A percentile compares a stretch with the other conserved stretches of the same genome.
These are phyloP conservation scores for Lucilia sericata DNA, from an alignment of 1,140 invertebrate genomes.

Conservation along the genomic window DNA sequence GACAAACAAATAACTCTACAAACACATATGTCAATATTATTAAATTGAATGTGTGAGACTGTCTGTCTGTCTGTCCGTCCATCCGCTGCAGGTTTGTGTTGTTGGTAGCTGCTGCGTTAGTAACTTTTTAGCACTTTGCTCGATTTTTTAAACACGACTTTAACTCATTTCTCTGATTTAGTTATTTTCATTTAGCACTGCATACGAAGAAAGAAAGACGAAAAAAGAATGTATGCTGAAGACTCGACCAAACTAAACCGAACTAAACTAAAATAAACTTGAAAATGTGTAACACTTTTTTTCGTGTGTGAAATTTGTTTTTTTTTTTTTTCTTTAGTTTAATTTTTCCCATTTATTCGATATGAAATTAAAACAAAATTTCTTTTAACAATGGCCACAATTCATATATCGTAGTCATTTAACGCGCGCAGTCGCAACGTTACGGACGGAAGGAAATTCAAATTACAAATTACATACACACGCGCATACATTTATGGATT, in stretches of 20 bases:
- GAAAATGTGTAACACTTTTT: conserved; percentile 42
- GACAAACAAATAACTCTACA: neutral
- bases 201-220: neutral
- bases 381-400: conserved; percentile 38
- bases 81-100: neutral
- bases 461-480: conserved; percentile 44
- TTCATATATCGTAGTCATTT: conserved; percentile 30
- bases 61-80: neutral
- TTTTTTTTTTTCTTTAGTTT: conserved; percentile 24
- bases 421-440: conserved; percentile 23
- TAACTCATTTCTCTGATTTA: conserved; percentile 16
- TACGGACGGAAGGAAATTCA: conserved; percentile 57
- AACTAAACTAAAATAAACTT: conserved; percentile 37
- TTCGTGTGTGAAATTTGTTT: conserved; percentile 20
- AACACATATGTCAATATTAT: neutral
- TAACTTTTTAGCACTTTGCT: conserved; percentile 49
- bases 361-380: conserved; percentile 35
- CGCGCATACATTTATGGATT: conserved; percentile 55
- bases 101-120: neutral
- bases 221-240: neutral
- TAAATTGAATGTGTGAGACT: neutral
- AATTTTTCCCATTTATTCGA: conserved; percentile 15
- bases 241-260: conserved; percentile 24
- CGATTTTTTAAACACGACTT: conserved; percentile 47
- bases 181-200: conserved; percentile 10